Percentiles rank a stretch among this genome's conserved stretches.
Evolutionary conservation across 2,113 vertebrate species (phyloP).

Genomic region (Aspiorhynchus laticeps): DNA sequence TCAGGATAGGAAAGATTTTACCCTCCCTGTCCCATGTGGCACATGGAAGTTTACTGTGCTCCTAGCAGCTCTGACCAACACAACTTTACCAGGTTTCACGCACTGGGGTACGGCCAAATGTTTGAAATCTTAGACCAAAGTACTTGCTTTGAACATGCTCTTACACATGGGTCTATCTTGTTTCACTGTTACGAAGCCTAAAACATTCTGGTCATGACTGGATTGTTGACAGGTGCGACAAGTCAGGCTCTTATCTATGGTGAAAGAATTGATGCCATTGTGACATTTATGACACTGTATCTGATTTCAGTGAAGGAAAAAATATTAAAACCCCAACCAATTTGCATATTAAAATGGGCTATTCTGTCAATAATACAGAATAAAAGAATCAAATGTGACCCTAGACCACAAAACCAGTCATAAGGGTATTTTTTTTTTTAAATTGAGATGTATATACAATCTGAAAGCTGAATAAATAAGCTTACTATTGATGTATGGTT

Average conservation of each 20-base stretch:
- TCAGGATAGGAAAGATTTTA: constrained; percentile 49
- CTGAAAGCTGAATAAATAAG: too few relatives aligned
- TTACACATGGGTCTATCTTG: constrained; percentile 62
- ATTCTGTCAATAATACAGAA: constrained; percentile 34
- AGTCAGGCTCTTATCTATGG: constrained; percentile 63
- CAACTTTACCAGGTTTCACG: constrained; percentile 69
- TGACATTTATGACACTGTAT: constrained; percentile 59
- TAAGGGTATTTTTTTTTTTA: too few relatives aligned
- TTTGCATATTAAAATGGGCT: constrained; percentile 20
- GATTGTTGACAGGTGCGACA: constrained; percentile 68
- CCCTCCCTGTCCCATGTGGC: constrained; percentile 14
- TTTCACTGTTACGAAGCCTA: constrained; percentile 60
- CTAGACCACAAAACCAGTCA: too few relatives aligned
- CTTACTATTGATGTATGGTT: too few relatives aligned
- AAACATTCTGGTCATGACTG: constrained; percentile 57
- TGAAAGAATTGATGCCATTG: constrained; percentile 55
- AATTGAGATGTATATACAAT: too few relatives aligned
- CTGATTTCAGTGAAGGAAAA: constrained; percentile 57
- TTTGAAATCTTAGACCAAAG: constrained; percentile 78
- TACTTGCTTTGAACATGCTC: constrained; percentile 69
- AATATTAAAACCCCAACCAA: neutral
- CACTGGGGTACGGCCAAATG: constrained; percentile 69
- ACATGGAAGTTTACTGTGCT: constrained; percentile 46
- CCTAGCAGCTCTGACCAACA: constrained; percentile 46
- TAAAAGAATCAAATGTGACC: neutral